Base-by-base conservation (phyloP, 2,888 invertebrate genomes). In the Synanthedon myopaeformis region DNA sequence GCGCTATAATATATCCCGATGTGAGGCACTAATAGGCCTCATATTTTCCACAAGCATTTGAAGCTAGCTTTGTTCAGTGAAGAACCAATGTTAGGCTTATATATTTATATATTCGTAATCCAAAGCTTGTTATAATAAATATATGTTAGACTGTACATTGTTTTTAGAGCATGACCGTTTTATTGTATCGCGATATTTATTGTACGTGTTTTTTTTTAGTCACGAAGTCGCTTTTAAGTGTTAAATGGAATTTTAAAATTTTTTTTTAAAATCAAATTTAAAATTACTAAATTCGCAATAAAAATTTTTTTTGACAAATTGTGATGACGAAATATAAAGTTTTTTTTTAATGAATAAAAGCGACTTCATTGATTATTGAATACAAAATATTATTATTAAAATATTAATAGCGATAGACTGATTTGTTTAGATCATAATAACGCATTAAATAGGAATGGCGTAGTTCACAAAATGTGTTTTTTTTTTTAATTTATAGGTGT, bases 101-200 rank as follows among this genome's bases (percentile, higher is more conserved):
- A 61, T 61, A 35, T 23, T 4, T 23, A 23, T 4, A 3, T 45
- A 61, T 66, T 66, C 60, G 59, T 71, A 74, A 77, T 67, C 78
- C 76, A 77, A 78, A 77, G 78, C 76, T 74, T 75, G 56, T 48
- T 51, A 48, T 51, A 52, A 51, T 56, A 53, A 10, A 48, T 55
- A 51, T 42, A 60, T 64, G 58, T 66, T 67, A 69, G 70, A 61
- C 62, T 66, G 64, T 66, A 57, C 65, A 63, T 65, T 66, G 51
- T 58, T 54, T 23, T 23, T 70, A 71, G 59, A 61, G 63, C 67
- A 69, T 73, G 74, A 73, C 73, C 67, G 69, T 67, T 68, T 67
- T 63, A 65, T 62, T 61, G 59, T 61, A 56, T 54, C 51, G 52
- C 53, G 41, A 51, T 57, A 53, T 57, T 55, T 56, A 56, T 57